Conservation (phyloP, 2,888 invertebrate genomes). For the Drosophila mayaguana region DNA sequence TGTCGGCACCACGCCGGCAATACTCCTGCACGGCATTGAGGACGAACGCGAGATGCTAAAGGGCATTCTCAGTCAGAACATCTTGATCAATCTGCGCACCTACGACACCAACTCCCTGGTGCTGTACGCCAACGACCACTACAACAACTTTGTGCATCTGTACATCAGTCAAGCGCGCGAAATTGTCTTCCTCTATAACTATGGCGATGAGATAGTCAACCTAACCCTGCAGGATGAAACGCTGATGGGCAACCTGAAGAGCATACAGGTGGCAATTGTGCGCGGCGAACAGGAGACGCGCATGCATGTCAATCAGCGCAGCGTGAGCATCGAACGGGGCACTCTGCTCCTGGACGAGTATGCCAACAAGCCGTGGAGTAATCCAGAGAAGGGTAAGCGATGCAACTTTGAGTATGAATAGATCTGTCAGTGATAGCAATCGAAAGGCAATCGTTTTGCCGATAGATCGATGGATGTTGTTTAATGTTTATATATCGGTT, state of each 20-base stretch:
- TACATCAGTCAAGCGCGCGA: slow-evolving; percentile 92
- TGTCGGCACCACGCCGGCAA: slow-evolving; percentile 86
- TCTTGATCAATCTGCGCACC: slow-evolving; percentile 95
- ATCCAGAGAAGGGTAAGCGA: slow-evolving; percentile 90
- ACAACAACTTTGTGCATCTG: slow-evolving; percentile 96
- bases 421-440: too few relatives aligned
- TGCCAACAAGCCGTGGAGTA: slow-evolving; percentile 94
- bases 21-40: slow-evolving; percentile 82
- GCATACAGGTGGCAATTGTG: slow-evolving; percentile 94
- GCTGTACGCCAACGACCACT: slow-evolving; percentile 95
- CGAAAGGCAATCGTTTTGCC: too few relatives aligned
- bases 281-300: slow-evolving; percentile 90
- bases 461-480: too few relatives aligned
- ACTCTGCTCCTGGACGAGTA: slow-evolving; percentile 90
- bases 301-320: slow-evolving; percentile 92
- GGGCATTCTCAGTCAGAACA: slow-evolving; percentile 91
- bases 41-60: slow-evolving; percentile 87
- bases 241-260: slow-evolving; percentile 90
- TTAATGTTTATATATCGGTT: too few relatives aligned
- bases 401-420: too few relatives aligned
- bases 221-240: slow-evolving; percentile 91
- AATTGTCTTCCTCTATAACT: slow-evolving; percentile 94
- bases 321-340: slow-evolving; percentile 89
- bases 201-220: slow-evolving; percentile 91
- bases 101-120: slow-evolving; percentile 93